Evolutionary conservation across 2,888 invertebrate species (phyloP).

Genomic region (Cacoxenus indagator): DNA sequence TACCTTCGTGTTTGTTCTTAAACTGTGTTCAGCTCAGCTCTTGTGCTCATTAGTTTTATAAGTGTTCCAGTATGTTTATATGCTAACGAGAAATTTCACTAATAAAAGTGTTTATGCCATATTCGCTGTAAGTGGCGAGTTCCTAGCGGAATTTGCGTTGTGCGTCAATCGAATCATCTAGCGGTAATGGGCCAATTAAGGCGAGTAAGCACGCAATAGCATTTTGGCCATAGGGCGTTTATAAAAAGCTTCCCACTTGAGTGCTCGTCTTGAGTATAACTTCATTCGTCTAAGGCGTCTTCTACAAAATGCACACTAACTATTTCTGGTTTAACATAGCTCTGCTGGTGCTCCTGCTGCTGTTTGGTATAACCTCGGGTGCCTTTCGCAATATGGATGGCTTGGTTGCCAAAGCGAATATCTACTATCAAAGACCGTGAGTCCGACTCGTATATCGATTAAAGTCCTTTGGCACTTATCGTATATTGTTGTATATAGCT

Average conservation of each 20-base stretch:
- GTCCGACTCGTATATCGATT: constrained; percentile 19
- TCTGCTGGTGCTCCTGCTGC: neutral
- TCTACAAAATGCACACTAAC: too few species aligned
- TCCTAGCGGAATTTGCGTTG: neutral
- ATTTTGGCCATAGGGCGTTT: neutral
- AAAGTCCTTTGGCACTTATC: neutral
- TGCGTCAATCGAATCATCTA: neutral
- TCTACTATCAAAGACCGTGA: constrained; percentile 53
- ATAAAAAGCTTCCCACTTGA: too few species aligned
- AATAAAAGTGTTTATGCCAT: neutral
- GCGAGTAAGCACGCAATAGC: neutral
- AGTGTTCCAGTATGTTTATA: neutral
- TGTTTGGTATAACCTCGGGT: neutral
- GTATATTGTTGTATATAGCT: neutral
- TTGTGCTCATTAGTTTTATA: too few species aligned
- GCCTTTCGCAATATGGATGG: constrained; percentile 19
- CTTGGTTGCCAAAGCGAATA: constrained; percentile 44
- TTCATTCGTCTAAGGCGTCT: too few species aligned
- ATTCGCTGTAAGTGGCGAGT: neutral
- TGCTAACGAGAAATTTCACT: neutral
- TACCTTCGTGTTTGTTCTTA: too few species aligned
- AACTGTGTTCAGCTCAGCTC: too few species aligned
- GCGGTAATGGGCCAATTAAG: neutral
- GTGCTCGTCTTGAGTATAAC: too few species aligned
- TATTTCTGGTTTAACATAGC: too few species aligned